phyloP scores from a whole-genome alignment of 1,140 invertebrate species.

The Solenopsis invicta region DNA sequence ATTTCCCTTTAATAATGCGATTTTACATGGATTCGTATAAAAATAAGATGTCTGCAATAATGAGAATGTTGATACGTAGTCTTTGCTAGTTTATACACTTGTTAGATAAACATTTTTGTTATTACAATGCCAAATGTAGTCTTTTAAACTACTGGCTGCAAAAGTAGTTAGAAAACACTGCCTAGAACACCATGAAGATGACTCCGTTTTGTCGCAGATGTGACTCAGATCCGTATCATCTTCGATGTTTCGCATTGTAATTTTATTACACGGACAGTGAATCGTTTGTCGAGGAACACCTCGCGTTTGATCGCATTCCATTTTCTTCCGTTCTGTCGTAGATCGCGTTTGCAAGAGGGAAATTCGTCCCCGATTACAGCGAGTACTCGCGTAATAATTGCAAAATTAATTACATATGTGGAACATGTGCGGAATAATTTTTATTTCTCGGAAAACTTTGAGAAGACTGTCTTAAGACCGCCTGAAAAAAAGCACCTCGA shows the following conservation, averaged over 20 bases:
- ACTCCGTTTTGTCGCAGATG: not conserved
- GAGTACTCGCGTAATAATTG: not conserved
- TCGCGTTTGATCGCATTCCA: slow-evolving; percentile 3
- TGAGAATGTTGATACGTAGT: slow-evolving; percentile 7
- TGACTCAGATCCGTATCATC: not conserved
- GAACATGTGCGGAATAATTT: not conserved
- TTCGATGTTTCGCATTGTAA: not conserved
- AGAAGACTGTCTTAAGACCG: not conserved
- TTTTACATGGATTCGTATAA: not conserved
- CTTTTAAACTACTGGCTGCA: not conserved
- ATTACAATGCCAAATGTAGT: not conserved
- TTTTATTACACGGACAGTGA: not conserved
- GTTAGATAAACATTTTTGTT: slow-evolving; percentile 16
- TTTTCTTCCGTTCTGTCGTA: slow-evolving; percentile 26
- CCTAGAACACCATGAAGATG: not conserved
- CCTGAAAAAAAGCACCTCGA: not conserved
- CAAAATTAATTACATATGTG: not conserved
- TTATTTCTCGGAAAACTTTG: not conserved
- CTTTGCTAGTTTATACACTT: slow-evolving; percentile 1
- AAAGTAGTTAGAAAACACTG: slow-evolving; percentile 18
- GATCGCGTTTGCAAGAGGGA: slow-evolving; percentile 34
- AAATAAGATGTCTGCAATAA: not conserved
- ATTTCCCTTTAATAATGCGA: not conserved
- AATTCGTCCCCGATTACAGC: not conserved
- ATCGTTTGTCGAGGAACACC: not conserved